phyloP scores from a whole-genome alignment of 2,797 vertebrate species.

The Emys orbicularis region DNA sequence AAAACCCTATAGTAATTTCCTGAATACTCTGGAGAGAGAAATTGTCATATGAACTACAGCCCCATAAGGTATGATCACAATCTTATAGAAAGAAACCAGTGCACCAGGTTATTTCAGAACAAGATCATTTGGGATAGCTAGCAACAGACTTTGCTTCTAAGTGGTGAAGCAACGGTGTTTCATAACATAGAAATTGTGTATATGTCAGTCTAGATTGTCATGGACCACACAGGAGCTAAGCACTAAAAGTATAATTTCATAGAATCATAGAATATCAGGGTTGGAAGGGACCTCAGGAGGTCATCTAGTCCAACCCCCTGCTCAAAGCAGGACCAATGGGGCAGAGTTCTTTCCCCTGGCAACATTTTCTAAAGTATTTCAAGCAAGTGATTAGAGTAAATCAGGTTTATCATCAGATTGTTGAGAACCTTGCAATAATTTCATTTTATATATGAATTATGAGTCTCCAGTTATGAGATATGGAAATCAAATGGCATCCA shows the following conservation, averaged over 20 bases:
- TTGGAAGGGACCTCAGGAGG: too few relatives aligned
- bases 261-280: too few relatives aligned
- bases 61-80: not conserved
- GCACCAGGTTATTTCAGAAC: not conserved
- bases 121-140: not conserved
- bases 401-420: constrained; percentile 30
- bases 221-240: not conserved
- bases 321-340: not conserved
- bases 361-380: constrained; percentile 56
- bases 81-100: constrained; percentile 10
- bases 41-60: not conserved
- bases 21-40: not conserved
- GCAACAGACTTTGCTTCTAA: not conserved
- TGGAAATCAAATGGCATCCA: constrained; percentile 8
- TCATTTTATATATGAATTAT: constrained; percentile 33
- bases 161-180: constrained; percentile 13
- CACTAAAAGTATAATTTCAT: constrained; percentile 24
- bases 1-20: not conserved
- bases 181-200: not conserved
- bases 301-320: too few relatives aligned
- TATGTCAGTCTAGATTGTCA: too few relatives aligned
- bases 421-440: constrained; percentile 26
- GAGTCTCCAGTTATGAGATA: constrained; percentile 30
- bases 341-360: constrained; percentile 37
- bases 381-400: constrained; percentile 31